Evolutionary conservation across 2,888 invertebrate species (phyloP), one percentile per base, ranked within the genome.

Genomic region (Hartigia nigra): DNA sequence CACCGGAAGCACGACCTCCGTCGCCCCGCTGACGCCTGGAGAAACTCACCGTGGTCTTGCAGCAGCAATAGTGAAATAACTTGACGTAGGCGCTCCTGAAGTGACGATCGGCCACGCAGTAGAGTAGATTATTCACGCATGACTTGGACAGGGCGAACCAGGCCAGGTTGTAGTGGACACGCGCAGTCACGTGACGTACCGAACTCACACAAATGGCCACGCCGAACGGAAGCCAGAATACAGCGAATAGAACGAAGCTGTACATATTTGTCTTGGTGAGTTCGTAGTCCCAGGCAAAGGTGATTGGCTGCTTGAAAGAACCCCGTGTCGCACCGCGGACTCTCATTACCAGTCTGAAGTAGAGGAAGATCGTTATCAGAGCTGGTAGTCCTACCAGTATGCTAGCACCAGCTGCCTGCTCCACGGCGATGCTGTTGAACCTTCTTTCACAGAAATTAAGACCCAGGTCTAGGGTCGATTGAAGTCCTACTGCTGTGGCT

Each of bases 21-120:
- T 93, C 93, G 77, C 93, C 91, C 69, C 95, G 91, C 78, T 94
- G 93, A 72, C 95, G 93, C 80, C 94, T 91, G 11, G 94, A 93
- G 84, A 95, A 95, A 2, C 95, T 94, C 35, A 95, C 94, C 9
- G 95, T 95, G 12, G 95, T 96, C 90, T 96, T 96, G 92, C 96
- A 96, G 89, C 95, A 96, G 88, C 96, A 96, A 87, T 96, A 97
- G 87, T 95, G 95, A 88, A 96, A 96, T 12, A 96, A 92, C 87
- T 95, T 95, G 23, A 94, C 92, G 89, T 95, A 96, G 11, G 96
- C 95, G 80, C 93, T 93, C 69, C 96, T 93, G 88, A 96, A 96
- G 87, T 94, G 94, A 12, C 93, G 92, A 87, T 96, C 95, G n/a
- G 94, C 91, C 5, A 94, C 91, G 86, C 95, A 94, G 88, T 95